Evolutionary conservation across 2,888 invertebrate genomes (phyloP).

Genomic region (Protodeltote pygarga): DNA sequence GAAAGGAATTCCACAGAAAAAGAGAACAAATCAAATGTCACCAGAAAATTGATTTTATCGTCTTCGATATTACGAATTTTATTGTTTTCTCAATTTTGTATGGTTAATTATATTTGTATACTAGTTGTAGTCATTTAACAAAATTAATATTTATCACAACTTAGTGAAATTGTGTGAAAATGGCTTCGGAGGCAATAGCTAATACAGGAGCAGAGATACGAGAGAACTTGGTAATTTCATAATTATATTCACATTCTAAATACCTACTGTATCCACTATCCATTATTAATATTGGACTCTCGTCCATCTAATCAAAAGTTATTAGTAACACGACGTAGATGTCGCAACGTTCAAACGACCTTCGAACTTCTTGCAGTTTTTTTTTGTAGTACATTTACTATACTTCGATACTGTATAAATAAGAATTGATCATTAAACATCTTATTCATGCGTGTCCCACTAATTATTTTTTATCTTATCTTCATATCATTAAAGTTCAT

Average conservation of each 20-base stretch:
- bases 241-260: conserved; percentile 12
- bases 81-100: conserved; percentile 18
- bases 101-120: conserved; percentile 6
- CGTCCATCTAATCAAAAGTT: conserved; percentile 11
- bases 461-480: too few species aligned
- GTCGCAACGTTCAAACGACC: conserved; percentile 50
- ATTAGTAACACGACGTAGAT: conserved; percentile 9
- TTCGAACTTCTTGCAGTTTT: conserved; percentile 52
- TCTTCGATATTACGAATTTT: conserved; percentile 4
- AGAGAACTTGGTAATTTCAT: conserved; percentile 76
- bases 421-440: too few species aligned
- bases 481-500: too few species aligned
- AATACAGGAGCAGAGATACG: conserved; percentile 71
- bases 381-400: conserved; percentile 23
- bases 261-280: conserved; percentile 7
- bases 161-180: conserved; percentile 44
- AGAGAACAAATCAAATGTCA: conserved; percentile 26
- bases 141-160: conserved; percentile 1
- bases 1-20: background rate
- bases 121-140: conserved; percentile 7
- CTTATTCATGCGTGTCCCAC: too few species aligned
- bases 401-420: background rate
- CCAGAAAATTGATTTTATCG: conserved; percentile 34
- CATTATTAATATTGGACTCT: conserved; percentile 17
- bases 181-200: conserved; percentile 72